phyloP scores from a whole-genome alignment of 2,888 invertebrate genomes.

The Diloba caeruleocephala region DNA sequence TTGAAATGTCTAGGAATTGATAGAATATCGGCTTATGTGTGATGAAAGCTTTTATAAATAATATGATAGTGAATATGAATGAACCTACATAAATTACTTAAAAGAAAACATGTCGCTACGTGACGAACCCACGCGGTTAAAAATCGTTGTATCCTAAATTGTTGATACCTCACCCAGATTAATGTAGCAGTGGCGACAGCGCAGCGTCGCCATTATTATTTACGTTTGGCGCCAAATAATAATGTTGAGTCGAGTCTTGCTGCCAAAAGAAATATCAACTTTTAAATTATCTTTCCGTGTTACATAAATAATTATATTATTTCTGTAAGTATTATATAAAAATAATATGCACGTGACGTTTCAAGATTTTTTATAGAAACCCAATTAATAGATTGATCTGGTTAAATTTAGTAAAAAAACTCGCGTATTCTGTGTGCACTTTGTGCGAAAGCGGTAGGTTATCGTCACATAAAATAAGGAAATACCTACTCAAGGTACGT shows the following conservation, averaged over 20 bases:
- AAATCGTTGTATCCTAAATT: conserved; percentile 53
- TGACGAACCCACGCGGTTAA: conserved; percentile 33
- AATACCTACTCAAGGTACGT: too few species aligned
- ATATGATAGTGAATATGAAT: background rate
- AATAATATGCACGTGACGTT: conserved; percentile 35
- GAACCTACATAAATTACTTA: conserved; percentile 13
- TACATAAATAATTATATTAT: conserved; percentile 62
- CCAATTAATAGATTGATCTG: background rate
- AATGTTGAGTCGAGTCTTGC: conserved; percentile 65
- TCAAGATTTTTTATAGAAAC: conserved; percentile 21
- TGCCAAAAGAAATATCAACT: conserved; percentile 70
- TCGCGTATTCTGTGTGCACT: too few species aligned
- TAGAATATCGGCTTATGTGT: too few species aligned
- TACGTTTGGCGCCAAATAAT: conserved; percentile 84
- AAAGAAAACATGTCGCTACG: conserved; percentile 26
- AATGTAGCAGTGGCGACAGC: conserved; percentile 62
- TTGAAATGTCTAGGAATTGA: too few species aligned
- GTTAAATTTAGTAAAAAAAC: background rate
- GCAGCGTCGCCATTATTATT: conserved; percentile 79
- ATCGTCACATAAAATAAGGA: too few species aligned
- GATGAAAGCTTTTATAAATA: background rate
- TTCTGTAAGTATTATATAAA: conserved; percentile 31
- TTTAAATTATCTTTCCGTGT: conserved; percentile 61
- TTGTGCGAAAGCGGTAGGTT: too few species aligned
- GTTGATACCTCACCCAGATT: conserved; percentile 44